Evolutionary conservation across 2,113 vertebrate genomes (phyloP), one percentile per base, ranked within the genome.

Genomic region (Poeciliopsis retropinna): DNA sequence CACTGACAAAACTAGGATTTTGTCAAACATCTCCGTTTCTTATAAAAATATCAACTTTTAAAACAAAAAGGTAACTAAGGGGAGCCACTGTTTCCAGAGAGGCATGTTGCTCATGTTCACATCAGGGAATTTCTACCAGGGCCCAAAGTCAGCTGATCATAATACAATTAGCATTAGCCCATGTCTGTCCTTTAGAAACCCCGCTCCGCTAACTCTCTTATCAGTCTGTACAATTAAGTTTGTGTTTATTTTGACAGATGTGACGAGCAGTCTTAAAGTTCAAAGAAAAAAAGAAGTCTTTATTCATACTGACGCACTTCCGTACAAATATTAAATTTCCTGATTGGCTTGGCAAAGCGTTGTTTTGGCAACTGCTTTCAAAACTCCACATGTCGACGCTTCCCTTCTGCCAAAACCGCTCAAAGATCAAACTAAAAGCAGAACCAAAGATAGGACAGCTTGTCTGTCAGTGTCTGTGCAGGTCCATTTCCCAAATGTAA

Each of bases 311-410:
- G 78, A 89, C 74, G 79, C 82, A 92, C 78, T 57, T 88, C 90
- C 86, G 80, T 86, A 89, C 91, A 92, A 93, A 94, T 93, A 87
- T 73, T 85, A 72, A 88, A 76, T 93, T 87, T 92, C 83, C 76
- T 80, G 78, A 90, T 79, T 84, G 67, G 62, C 73, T 84, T 85
- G 76, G 85, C 85, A 87, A 90, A 86, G 61, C 44, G 34, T 74
- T 84, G 64, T 86, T 82, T 88, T 87, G 86, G 83, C 76, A 85
- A 82, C 44, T 28, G 74, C 67, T 86, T 15, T 6, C 57, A 78
- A 76, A 83, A 85, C 64, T 79, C 71, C 80, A 92, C 68, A n/a
- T 69, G 34, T 62, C 25, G 51, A 73, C 34, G 8, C 71, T 64
- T 79, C 68, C 67, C 28, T 30, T 75, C 72, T 37, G 70, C 67